Evolutionary conservation across 2,113 vertebrate species (phyloP).

Genomic region (Capreolus pygargus): DNA sequence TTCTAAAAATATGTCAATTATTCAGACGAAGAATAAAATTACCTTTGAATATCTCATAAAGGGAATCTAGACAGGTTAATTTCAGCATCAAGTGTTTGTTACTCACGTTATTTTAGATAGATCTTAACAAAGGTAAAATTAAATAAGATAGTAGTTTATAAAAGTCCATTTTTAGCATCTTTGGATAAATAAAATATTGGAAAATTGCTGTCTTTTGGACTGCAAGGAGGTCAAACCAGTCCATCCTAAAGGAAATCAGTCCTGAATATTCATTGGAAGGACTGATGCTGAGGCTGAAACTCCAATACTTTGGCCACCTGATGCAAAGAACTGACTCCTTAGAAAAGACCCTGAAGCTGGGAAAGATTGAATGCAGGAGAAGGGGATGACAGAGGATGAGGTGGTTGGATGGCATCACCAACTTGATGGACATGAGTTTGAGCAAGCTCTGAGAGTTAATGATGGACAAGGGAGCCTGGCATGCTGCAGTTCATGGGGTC

Average conservation of each 20-base stretch:
- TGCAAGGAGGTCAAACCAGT: not conserved
- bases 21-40: slow-evolving; percentile 20
- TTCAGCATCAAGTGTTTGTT: not conserved
- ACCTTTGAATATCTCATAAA: not conserved
- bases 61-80: not conserved
- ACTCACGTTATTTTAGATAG: not conserved
- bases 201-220: not conserved
- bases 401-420: not conserved
- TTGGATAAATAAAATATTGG: not conserved
- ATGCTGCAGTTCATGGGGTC: not conserved
- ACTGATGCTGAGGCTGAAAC: not conserved
- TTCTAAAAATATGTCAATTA: not conserved
- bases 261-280: not conserved
- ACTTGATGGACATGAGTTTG: not conserved
- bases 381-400: not conserved
- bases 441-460: not conserved
- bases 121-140: not conserved
- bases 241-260: not conserved
- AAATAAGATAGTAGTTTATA: not conserved
- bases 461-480: not conserved
- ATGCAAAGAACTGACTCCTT: not conserved
- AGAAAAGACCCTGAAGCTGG: not conserved
- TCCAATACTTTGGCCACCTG: not conserved
- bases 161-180: not conserved
- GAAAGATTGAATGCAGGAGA: not conserved